Evolutionary conservation across 2,888 invertebrate species (phyloP), one percentile per base, ranked within the genome.

Genomic region (Meganola albula): DNA sequence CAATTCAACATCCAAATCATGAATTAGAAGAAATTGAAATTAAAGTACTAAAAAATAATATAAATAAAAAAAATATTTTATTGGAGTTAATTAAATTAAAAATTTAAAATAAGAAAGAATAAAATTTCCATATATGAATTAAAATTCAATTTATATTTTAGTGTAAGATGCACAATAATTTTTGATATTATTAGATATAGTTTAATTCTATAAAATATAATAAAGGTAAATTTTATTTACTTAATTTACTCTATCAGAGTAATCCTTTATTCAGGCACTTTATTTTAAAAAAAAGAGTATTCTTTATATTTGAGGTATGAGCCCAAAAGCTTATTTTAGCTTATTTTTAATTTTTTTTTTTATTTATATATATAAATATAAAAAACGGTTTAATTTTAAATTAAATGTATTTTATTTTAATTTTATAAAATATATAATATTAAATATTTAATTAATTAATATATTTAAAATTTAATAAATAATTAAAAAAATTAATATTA

Each of bases 171-270:
- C 88, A 89, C 84, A 74, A 74, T 80, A 87, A 69, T 79, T 88
- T 89, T 89, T 89, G 88, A 88, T 83, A 68, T 67, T 88, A 84
- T 78, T 60, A 73, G 88, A 45, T 85, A 80, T 87, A 87, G 88
- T 88, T 89, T 88, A 69, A 89, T 84, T 88, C 88, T 87, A 80
- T 84, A 86, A 87, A 78, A 82, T 87, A 66, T 88, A 88, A 89
- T 88, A 88, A 88, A 88, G 88, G 70, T 75, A 76, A 52, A 47
- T 39, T 4, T 32, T 31, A 34, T 37, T 41, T 75, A 74, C 72
- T 61, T 77, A 43, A 71, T 75, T 75, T 78, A 77, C 64, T 30
- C 78, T 77, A 76, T 78, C 78, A 78, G 74, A 77, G 74, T 78
- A 78, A 74, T 60, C 77, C 75, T 78, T 76, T 74, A 53, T 53